Percentiles rank a stretch among this genome's conserved stretches.
Evolutionary conservation across 2,113 vertebrate genomes (phyloP).

Genomic region (Mohoua ochrocephala): DNA sequence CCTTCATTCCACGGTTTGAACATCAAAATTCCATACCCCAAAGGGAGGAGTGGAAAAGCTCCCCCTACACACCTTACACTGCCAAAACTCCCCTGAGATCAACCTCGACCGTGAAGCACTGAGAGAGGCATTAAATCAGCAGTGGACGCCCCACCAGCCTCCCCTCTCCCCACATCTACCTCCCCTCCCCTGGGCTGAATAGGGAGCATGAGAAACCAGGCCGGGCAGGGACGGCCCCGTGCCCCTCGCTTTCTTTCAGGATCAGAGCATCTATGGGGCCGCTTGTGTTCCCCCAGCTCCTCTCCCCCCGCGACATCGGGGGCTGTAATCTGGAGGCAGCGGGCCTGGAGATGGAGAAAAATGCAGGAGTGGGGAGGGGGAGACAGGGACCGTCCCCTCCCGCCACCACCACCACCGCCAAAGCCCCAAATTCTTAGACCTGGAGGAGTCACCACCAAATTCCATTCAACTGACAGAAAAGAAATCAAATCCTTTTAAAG

Average conservation of each 20-base stretch:
- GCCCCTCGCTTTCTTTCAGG: conserved; percentile 34
- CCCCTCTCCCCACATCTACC: not conserved
- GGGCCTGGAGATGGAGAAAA: conserved; percentile 17
- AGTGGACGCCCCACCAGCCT: not conserved
- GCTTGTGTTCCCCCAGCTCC: not conserved
- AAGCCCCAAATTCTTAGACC: conserved; percentile 61
- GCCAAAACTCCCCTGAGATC: not conserved
- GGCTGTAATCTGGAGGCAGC: not conserved
- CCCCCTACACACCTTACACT: not conserved
- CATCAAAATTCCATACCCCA: not conserved
- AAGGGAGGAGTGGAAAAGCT: not conserved
- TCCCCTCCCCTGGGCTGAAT: not conserved
- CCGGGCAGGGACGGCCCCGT: not conserved
- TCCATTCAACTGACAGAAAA: conserved; percentile 78
- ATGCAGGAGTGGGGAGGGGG: not conserved
- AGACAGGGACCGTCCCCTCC: not conserved
- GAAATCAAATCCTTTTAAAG: conserved; percentile 72
- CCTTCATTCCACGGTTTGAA: not conserved
- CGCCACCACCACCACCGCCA: not conserved
- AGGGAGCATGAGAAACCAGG: conserved; percentile 51
- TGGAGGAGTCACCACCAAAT: conserved; percentile 74
- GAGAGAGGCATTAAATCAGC: not conserved
- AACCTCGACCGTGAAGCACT: rapidly evolving
- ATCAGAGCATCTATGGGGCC: not conserved
- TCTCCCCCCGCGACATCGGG: not conserved